A percentile compares a stretch with the other conserved stretches of the same genome.
These are phyloP conservation scores for Brachionus rotundiformis DNA, from an alignment of 1,140 invertebrate species.

Conservation along the genomic window DNA sequence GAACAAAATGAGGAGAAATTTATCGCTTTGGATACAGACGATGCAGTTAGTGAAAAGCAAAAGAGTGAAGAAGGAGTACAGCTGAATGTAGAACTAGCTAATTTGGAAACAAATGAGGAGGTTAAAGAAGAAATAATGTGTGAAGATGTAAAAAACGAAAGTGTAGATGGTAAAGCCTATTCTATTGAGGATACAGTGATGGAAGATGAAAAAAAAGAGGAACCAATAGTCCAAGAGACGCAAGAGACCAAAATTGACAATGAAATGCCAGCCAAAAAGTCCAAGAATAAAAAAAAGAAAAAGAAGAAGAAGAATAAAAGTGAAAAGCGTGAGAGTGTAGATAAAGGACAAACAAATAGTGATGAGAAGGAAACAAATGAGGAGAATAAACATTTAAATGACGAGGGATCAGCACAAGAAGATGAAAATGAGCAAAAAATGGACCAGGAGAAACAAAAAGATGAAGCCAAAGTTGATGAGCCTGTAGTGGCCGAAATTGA, in stretches of 20 bases:
- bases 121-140: neutral
- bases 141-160: neutral
- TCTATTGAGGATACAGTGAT: too few species aligned
- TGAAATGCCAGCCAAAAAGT: neutral
- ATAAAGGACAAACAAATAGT: neutral
- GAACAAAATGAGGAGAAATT: neutral
- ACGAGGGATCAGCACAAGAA: neutral
- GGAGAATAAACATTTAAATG: neutral
- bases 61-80: neutral
- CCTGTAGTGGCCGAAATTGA: too few species aligned
- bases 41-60: neutral
- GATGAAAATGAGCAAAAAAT: neutral
- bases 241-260: too few species aligned
- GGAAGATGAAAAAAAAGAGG: too few species aligned
- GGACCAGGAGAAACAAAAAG: too few species aligned
- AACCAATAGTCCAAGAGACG: too few species aligned
- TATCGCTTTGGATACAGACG: neutral
- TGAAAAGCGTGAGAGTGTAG: neutral
- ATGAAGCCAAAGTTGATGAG: too few species aligned
- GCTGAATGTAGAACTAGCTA: neutral
- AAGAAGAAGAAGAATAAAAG: neutral
- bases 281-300: conserved; percentile 1
- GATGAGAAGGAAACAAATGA: neutral
- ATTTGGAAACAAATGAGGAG: neutral
- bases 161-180: neutral